Evolutionary conservation across 2,113 vertebrate genomes (phyloP), one percentile per base, ranked within the genome.

Genomic region (Centropus bengalensis): DNA sequence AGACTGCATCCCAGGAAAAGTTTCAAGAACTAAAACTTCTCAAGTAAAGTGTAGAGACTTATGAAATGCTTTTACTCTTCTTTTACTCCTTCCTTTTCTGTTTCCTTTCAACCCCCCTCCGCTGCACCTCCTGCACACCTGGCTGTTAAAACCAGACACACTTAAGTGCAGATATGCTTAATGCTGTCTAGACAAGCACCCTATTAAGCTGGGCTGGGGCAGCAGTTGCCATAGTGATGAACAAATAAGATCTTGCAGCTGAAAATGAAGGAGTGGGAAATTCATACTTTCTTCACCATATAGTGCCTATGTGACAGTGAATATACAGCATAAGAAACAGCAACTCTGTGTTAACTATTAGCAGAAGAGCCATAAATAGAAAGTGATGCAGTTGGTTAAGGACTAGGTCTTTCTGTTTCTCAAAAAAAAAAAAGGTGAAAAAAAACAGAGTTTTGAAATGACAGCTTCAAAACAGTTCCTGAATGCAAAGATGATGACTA

Each of bases 121-220:
- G 71, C 38, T 0, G 2, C 17, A 44, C 52, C 49, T 92, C 71
- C 49, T 68, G 51, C 86, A 91, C 74, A 95, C 58, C 81, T 93
- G 91, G 52, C 44, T 79, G 56, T 68, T 92, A 82, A 94, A 92
- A 76, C 30, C 77, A 93, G 81, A 92, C 86, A 82, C 40, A 44
- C 16, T 5, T 56, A 93, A 82, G 66, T 51, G 56, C 56, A 93
- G 91, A 73, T 79, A 62, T 26, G 70, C 82, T 95, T 95, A 82
- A 91, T 69, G 36, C 74, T 94, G 94, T 93, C 94, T 96, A 97
- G 92, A 95, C 91, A 93, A 96, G 66, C 38, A 89, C 30, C 56
- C n/a, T 92, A 54, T 91, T 89, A 94, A 69, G 74, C 33, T 91
- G 91, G 91, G 74, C n/a, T 91, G 91, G 94, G 92, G 83, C 81